Percentiles rank a stretch among this genome's conserved stretches.
Evolutionary conservation across 2,797 vertebrate genomes (phyloP).

Genomic region (Anguilla obscura): DNA sequence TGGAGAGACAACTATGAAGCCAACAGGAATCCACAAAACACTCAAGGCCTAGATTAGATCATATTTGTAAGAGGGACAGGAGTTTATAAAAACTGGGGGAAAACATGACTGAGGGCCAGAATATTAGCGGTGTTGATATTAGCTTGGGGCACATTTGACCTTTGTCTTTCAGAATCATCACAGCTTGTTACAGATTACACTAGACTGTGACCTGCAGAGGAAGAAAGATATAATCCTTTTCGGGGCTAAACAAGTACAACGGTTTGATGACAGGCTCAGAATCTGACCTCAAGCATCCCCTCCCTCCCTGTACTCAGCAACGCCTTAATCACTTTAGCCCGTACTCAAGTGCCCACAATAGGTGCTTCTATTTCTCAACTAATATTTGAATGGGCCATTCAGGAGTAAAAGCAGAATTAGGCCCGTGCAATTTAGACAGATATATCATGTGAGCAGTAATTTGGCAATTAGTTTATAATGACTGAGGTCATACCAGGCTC

Average conservation of each 20-base stretch:
- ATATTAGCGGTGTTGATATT: neutral
- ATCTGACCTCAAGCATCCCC: conserved; percentile 32
- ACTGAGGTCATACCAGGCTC: conserved; percentile 36
- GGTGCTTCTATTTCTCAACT: conserved; percentile 34
- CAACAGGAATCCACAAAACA: neutral
- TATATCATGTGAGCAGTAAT: conserved; percentile 49
- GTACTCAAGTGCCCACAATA: conserved; percentile 34
- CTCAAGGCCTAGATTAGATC: neutral
- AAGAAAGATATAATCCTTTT: conserved; percentile 27
- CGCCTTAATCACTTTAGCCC: conserved; percentile 38
- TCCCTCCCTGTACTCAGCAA: conserved; percentile 25
- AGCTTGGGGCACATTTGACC: neutral
- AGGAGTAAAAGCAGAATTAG: conserved; percentile 50
- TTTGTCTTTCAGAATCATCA: neutral
- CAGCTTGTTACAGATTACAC: conserved; percentile 18
- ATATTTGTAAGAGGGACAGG: neutral
- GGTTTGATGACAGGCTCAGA: conserved; percentile 35
- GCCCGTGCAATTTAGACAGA: conserved; percentile 47
- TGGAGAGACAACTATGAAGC: neutral
- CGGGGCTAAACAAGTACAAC: conserved; percentile 37
- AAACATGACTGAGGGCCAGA: neutral
- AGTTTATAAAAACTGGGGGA: neutral
- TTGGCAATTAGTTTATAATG: conserved; percentile 53
- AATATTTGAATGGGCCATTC: conserved; percentile 58
- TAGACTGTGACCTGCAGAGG: conserved; percentile 31